phyloP scores from a whole-genome alignment of 2,888 invertebrate genomes.

The Mamestra brassicae region DNA sequence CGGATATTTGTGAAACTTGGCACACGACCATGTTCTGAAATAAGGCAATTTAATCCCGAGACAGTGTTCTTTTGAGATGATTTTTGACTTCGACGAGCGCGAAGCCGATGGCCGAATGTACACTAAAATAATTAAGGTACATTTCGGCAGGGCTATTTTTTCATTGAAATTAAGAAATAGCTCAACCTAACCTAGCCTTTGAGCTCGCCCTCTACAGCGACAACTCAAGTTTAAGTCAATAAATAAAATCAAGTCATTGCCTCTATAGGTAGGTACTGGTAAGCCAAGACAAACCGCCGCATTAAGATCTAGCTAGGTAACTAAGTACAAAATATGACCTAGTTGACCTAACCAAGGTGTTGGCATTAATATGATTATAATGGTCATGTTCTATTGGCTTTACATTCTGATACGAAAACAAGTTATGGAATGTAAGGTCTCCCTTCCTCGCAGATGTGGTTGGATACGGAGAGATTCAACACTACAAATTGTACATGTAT shows the following conservation, averaged over 20 bases:
- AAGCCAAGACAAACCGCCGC: constrained; percentile 41
- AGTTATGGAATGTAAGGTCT: constrained; percentile 1
- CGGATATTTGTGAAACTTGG: too few relatives aligned
- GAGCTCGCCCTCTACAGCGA: background rate
- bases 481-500: too few relatives aligned
- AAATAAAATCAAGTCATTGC: background rate
- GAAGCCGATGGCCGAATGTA: too few relatives aligned
- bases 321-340: background rate
- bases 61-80: too few relatives aligned
- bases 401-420: background rate
- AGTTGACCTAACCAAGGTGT: constrained; percentile 5
- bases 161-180: background rate
- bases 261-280: background rate
- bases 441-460: background rate
- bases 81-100: too few relatives aligned
- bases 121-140: too few relatives aligned
- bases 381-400: constrained; percentile 7
- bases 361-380: constrained; percentile 5
- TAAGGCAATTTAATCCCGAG: too few relatives aligned
- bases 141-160: too few relatives aligned
- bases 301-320: background rate
- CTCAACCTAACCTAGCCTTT: background rate
- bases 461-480: background rate
- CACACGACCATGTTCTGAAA: too few relatives aligned
- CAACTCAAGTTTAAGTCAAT: background rate